These are phyloP conservation scores for Ardeotis arabs DNA, from an alignment of 2,113 vertebrate genomes.

Conservation along the genomic window DNA sequence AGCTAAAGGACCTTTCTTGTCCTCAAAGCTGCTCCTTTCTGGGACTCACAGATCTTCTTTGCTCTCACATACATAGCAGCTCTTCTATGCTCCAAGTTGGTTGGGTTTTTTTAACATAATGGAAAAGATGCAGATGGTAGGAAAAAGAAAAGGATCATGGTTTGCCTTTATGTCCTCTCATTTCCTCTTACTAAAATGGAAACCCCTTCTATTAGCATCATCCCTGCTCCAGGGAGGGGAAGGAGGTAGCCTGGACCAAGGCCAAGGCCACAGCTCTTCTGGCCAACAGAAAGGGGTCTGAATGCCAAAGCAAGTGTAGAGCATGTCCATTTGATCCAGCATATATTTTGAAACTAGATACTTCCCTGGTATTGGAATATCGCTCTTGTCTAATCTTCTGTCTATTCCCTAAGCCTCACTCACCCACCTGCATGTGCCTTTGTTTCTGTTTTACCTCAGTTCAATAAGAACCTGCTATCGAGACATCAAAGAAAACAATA, in stretches of 20 bases:
- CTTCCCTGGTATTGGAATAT: neutral
- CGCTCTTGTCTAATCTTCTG: neutral
- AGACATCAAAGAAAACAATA: constrained; percentile 50
- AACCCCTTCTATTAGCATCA: neutral
- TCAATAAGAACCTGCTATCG: neutral
- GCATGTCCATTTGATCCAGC: neutral
- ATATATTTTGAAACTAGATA: neutral
- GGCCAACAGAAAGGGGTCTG: neutral
- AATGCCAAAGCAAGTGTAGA: neutral
- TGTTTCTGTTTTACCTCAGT: neutral
- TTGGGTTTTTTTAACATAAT: neutral
- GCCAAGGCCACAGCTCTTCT: neutral
- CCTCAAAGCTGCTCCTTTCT: neutral
- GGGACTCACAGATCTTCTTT: neutral
- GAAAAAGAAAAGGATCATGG: neutral
- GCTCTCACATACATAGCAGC: neutral
- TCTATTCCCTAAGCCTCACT: neutral
- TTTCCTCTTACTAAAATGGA: neutral
- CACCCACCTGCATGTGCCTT: neutral
- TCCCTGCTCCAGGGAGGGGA: neutral
- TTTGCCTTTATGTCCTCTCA: neutral
- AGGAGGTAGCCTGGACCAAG: neutral
- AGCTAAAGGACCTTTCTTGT: neutral
- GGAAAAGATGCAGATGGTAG: neutral
- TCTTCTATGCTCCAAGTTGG: neutral